Base-by-base conservation (phyloP, 2,888 invertebrate species). In the Epistrophe grossulariae region DNA sequence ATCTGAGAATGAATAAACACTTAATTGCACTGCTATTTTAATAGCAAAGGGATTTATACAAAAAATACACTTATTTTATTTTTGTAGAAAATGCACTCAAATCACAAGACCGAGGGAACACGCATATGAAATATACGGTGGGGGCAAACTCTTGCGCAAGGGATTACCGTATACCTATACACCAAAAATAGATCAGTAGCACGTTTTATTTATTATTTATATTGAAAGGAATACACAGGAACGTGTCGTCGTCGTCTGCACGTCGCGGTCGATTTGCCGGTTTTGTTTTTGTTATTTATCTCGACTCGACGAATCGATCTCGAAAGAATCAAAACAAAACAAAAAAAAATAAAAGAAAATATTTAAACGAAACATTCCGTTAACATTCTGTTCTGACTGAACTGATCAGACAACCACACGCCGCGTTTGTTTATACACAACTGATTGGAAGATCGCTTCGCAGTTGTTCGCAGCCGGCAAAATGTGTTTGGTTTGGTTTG, bases 381-480 rank as follows among this genome's bases (percentile, higher is more conserved):
- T 43, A 50, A 10, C 72, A 73, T 81, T 72, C 5, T 24, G 7
- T n/a, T n/a, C n/a, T n/a, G 4, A 66, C 13, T 72, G 45, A 50
- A 64, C 8, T 73, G 45, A 50, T 57, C 82, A 71, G 35, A 43
- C 74, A 87, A 87, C 87, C 79, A 68, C 83, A 87, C 87, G 83
- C 76, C 79, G 76, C 83, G 87, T 87, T 87, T 87, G 87, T 87
- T 87, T 87, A 87, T 66, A 87, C 87, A 83, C 83, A 83, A 87
- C 87, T 87, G 87, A 87, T 79, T 64, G 43, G 62, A 40, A 45
- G 24, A 73, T 79, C 68, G 55, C 57, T 59, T 64, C 74, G 70
- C 64, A 57, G 74, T 68, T 84, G 76, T 72, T 71, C 71, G 60
- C 79, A 82, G 79, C 83, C 87, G 87, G 77, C 73, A 70, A 60